Percentiles rank a stretch among this genome's conserved stretches.
Conservation (phyloP, 2,888 invertebrate genomes). For the Morpho achilles region DNA sequence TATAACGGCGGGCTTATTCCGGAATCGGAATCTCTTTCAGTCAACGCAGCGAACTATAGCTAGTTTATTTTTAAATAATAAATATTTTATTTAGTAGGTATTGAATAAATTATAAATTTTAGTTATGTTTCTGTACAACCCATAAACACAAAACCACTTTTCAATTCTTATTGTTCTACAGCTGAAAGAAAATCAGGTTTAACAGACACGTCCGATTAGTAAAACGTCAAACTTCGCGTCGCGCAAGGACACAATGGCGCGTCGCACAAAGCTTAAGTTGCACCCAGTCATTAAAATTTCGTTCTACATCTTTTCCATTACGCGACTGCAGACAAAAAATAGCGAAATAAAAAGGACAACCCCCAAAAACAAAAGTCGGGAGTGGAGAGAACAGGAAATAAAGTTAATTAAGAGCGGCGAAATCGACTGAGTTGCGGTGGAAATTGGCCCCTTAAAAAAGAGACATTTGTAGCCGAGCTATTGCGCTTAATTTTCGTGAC, state of each 20-base stretch:
- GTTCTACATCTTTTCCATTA: constrained; percentile 78
- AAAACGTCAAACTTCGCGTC: constrained; percentile 61
- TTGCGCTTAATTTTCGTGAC: constrained; percentile 79
- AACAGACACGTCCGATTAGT: constrained; percentile 53
- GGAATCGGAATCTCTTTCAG: no score
- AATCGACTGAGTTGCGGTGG: constrained; percentile 79
- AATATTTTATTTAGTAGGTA: no score
- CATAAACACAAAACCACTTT: not conserved
- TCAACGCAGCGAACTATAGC: no score
- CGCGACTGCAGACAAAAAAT: constrained; percentile 76
- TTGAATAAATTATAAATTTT: no score
- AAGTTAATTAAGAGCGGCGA: constrained; percentile 79
- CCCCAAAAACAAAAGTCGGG: constrained; percentile 73
- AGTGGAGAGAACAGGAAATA: constrained; percentile 76
- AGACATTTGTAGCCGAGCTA: constrained; percentile 77
- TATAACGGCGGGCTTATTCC: no score
- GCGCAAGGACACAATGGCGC: constrained; percentile 58
- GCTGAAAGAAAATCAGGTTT: constrained; percentile 38
- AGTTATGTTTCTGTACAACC: no score
- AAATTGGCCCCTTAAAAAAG: constrained; percentile 78
- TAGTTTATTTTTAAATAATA: no score
- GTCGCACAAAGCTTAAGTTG: constrained; percentile 71
- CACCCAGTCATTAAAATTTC: constrained; percentile 76
- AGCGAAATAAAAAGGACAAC: constrained; percentile 69
- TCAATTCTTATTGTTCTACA: constrained; percentile 44